Percentiles rank a stretch among this genome's conserved stretches.
Conservation (phyloP, 2,797 vertebrate species). For the Lepilemur septentrionalis region DNA sequence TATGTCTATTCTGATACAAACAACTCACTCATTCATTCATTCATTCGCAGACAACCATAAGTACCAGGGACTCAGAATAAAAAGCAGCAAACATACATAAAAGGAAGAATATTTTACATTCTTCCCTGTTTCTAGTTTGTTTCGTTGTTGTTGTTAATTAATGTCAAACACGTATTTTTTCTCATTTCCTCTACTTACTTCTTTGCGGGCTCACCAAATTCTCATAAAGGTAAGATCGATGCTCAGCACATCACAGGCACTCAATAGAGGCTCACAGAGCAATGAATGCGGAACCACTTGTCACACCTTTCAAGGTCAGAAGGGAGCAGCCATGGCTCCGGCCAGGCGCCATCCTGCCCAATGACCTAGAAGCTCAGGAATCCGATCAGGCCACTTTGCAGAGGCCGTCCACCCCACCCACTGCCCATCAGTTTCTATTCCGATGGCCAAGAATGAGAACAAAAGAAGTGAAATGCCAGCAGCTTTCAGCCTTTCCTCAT, state of each 20-base stretch:
- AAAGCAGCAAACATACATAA: background rate
- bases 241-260: background rate
- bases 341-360: conserved; percentile 32
- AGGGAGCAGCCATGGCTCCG: background rate
- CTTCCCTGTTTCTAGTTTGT: background rate
- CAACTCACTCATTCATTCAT: background rate
- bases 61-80: background rate
- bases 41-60: background rate
- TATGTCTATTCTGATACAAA: background rate
- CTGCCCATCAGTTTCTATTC: conserved; percentile 53
- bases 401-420: background rate
- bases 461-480: conserved; percentile 62
- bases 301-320: conserved; percentile 44
- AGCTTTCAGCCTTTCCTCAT: background rate
- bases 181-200: conserved; percentile 12
- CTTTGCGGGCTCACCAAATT: background rate
- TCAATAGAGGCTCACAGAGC: background rate
- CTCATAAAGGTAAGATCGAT: background rate
- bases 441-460: conserved; percentile 43
- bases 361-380: conserved; percentile 66
- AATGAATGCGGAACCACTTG: background rate
- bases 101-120: background rate
- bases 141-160: background rate
- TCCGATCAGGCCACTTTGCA: conserved; percentile 63
- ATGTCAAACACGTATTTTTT: background rate